Evolutionary conservation across 2,113 vertebrate genomes (phyloP), one percentile per base, ranked within the genome.

Genomic region (Neopipo cinnamomea): DNA sequence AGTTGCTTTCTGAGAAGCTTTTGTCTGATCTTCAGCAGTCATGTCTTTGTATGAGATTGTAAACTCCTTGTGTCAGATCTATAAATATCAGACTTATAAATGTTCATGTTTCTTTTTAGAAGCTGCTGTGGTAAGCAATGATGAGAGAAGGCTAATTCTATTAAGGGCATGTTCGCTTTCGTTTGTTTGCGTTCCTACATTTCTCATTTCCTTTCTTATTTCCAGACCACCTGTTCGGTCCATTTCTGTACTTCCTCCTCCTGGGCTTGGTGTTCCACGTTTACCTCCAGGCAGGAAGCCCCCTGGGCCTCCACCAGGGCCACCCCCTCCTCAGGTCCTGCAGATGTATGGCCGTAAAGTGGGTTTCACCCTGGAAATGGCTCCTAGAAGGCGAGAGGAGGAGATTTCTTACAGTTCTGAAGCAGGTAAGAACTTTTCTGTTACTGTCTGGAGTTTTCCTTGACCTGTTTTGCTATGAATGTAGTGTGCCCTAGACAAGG

Each of bases 251-350:
- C 98, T 98, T 89, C 98, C 98, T 37, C 96, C 97, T 78, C 96
- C 98, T 28, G 98, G 98, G 55, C 98, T 96, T 79, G 99, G 99
- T 42, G 98, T 99, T 85, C 99, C 99, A 21, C 99, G 99, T 58
- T 97, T 99, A 79, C 99, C 99, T 67, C 98, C 99, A 24, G 99
- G 99, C 53, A 99, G 98, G 95, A 99, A 99, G 52, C 99, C 99
- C 7, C 99, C 99, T 3, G 99, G 99, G 1, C 99, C 99, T 44
- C 99, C 99, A 5, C 99, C 99, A 13, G 99, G 99, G 1, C 99
- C 99, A 10, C 99, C 99, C 1, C 99, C 99, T 14, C 98, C 99
- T 58, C 99, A 99, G 14, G 98, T 99, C 39, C 96, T 99, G 41
- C 99, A 99, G 50, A 98, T 99, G 97, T 99, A 99, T 46, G 98